A percentile compares a stretch with the other conserved stretches of the same genome.
Conservation (phyloP, 1,140 invertebrate species). For the Drosophila navojoa region DNA sequence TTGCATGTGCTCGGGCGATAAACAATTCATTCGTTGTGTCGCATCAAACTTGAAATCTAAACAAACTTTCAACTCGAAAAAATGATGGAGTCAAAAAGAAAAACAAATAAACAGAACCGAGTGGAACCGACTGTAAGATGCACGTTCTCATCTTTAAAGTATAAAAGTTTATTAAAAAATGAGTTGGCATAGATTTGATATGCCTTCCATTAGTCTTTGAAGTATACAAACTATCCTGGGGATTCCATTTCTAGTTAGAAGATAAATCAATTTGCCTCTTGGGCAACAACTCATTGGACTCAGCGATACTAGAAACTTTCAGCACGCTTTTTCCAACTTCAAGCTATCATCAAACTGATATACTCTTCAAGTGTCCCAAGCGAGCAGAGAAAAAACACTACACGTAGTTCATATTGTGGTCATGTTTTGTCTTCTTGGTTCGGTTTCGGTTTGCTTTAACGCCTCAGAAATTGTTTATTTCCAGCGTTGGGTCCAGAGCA, state of each 20-base stretch:
- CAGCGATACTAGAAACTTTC: too few species aligned
- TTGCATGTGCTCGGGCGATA: slow-evolving; percentile 62
- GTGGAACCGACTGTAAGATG: neutral
- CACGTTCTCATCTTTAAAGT: neutral
- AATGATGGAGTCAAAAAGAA: neutral
- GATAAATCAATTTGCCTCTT: too few species aligned
- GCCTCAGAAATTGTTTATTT: slow-evolving; percentile 62
- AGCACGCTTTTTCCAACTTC: too few species aligned
- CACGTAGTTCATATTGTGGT: slow-evolving; percentile 37
- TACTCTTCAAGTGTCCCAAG: neutral
- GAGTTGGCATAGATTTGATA: too few species aligned
- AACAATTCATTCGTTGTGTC: slow-evolving; percentile 73
- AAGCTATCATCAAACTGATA: neutral
- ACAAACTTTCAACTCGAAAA: slow-evolving; percentile 39
- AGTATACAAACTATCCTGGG: too few species aligned
- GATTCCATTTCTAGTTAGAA: too few species aligned
- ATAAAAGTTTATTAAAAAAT: too few species aligned
- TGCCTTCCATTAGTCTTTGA: too few species aligned
- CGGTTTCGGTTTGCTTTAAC: slow-evolving; percentile 50
- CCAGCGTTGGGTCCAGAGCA: slow-evolving; percentile 40
- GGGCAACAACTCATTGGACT: too few species aligned
- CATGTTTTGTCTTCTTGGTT: slow-evolving; percentile 45
- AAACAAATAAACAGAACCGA: neutral
- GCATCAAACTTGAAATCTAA: slow-evolving; percentile 52
- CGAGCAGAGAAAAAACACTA: slow-evolving; percentile 11